A percentile compares a stretch with the other conserved stretches of the same genome.
Conservation (phyloP, 2,113 vertebrate species). For the Nanorana parkeri region DNA sequence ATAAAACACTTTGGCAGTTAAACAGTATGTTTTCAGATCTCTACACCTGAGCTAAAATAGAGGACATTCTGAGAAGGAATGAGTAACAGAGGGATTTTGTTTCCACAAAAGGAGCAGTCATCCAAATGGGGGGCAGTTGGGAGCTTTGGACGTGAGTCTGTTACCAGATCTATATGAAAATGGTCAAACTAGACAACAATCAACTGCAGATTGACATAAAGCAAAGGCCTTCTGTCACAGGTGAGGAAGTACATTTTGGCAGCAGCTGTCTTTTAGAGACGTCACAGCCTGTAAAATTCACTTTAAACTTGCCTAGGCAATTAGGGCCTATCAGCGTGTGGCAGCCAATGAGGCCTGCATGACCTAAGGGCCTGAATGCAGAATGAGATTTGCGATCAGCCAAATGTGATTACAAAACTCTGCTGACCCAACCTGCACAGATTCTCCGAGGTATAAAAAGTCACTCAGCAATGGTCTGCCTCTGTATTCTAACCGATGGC, state of each 20-base stretch:
- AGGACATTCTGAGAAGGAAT: too few relatives aligned
- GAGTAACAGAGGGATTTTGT: too few relatives aligned
- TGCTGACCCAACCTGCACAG: slow-evolving; percentile 54
- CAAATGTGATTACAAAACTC: slow-evolving; percentile 84
- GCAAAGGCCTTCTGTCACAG: background rate
- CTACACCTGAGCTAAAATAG: too few relatives aligned
- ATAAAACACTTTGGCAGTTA: too few relatives aligned
- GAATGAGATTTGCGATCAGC: slow-evolving; percentile 86
- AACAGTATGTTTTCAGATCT: too few relatives aligned
- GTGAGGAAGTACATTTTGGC: background rate
- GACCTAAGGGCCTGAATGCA: slow-evolving; percentile 76
- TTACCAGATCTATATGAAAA: too few relatives aligned
- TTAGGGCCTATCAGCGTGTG: slow-evolving; percentile 81
- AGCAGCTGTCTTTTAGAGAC: slow-evolving; percentile 2
- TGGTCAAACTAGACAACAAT: too few relatives aligned
- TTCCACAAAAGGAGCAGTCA: too few relatives aligned
- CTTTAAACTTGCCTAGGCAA: slow-evolving; percentile 78
- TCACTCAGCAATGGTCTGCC: background rate
- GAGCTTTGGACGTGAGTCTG: too few relatives aligned
- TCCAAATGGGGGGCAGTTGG: too few relatives aligned
- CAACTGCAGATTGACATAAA: too few relatives aligned
- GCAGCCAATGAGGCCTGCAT: slow-evolving; percentile 73
- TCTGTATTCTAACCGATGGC: slow-evolving; percentile 33
- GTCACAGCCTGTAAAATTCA: background rate
- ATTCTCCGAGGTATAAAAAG: slow-evolving; percentile 74